Evolutionary conservation across 2,797 vertebrate genomes (phyloP).

Genomic region (Sebastes diaconus): DNA sequence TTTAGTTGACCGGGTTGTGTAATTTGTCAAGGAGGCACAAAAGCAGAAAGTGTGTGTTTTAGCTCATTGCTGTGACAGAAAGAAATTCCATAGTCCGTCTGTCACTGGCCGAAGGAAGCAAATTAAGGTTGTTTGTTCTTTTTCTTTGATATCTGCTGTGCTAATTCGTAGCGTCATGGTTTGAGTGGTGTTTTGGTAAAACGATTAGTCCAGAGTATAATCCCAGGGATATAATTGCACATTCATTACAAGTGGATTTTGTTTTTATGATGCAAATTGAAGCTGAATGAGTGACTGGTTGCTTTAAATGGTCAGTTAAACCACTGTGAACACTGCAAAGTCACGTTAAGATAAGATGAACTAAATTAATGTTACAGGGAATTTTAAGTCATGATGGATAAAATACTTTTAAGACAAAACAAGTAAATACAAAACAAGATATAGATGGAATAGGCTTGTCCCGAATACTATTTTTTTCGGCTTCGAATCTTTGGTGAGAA

Average conservation of each 20-base stretch:
- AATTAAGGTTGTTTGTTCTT: constrained; percentile 12
- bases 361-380: neutral
- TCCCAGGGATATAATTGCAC: neutral
- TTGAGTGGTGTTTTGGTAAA: constrained; percentile 3
- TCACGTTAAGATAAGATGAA: neutral
- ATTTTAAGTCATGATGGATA: neutral
- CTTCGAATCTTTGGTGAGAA: too few relatives aligned
- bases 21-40: constrained; percentile 22
- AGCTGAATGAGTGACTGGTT: neutral
- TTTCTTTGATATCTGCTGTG: neutral
- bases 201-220: neutral
- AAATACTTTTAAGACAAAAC: neutral
- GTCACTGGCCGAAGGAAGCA: neutral
- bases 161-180: constrained; percentile 14
- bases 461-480: too few relatives aligned
- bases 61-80: constrained; percentile 6
- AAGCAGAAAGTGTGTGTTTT: constrained; percentile 25
- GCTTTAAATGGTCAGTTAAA: neutral
- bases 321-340: neutral
- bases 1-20: constrained; percentile 23
- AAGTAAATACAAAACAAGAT: neutral
- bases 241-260: neutral
- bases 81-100: constrained; percentile 13
- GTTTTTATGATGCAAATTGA: neutral
- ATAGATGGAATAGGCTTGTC: too few relatives aligned